Base-by-base conservation (phyloP, 1,140 invertebrate genomes). In the Platyura marginata region DNA sequence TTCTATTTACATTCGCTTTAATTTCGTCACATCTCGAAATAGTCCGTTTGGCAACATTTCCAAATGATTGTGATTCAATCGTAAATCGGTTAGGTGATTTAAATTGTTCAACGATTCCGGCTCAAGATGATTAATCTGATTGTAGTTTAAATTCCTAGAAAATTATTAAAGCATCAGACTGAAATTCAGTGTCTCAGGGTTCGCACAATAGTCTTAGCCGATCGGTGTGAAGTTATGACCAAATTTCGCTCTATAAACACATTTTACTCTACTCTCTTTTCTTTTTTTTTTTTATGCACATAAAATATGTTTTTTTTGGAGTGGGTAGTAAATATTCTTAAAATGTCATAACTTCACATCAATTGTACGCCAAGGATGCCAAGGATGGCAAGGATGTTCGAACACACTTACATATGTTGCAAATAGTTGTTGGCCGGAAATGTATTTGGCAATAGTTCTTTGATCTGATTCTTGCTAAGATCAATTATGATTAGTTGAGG, bases 401-500 rank as follows among this genome's bases (percentile, higher is more conserved):
- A 49, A 40, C 11, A 45, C 51, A 65, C 68, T 56, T 61, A 70
- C 66, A 72, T 53, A 46, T 59, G 60, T 20, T 48, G 54, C 23
- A 71, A 49, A 29, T 50, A 56, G 51, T 65, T 67, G 3, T 58
- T 52, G 20, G 44, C 46, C 21, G 66, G 56, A 52, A 77, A 68
- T 22, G 63, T 64, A 32, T 64, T 65, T 10, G 63, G 48, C 42
- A 58, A 56, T 33, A 83, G 62, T 32, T 61, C 59, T 29, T 61
- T 63, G 44, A 84, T 68, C 46, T 65, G 63, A 59, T 84, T 84
- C 46, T 64, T 65, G 48, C 69, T 71, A 29, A 85, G 51, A 57
- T 76, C 67, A 20, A 84, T 61, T 16, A 59, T 56, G 47, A 68
- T 65, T 0, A 84, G 60, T 19, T 65, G 59, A 1, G 68, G 63